These are phyloP conservation scores for Hemithea aestivaria DNA, from an alignment of 2,888 invertebrate species.

Conservation along the genomic window DNA sequence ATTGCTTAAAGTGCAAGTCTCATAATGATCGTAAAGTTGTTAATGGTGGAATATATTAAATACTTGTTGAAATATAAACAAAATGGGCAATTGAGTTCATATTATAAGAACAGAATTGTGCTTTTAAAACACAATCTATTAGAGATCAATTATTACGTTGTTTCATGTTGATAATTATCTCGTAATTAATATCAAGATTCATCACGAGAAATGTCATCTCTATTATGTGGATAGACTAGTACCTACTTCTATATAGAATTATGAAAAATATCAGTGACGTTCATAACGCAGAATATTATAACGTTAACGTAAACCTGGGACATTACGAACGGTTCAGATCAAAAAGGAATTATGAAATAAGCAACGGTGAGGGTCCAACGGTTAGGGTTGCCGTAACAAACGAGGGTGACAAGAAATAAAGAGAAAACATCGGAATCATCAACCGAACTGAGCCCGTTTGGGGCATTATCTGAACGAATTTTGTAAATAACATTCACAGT, in stretches of 20 bases:
- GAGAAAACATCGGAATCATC: slow-evolving; percentile 62
- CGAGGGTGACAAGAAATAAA: slow-evolving; percentile 66
- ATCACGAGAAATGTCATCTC: slow-evolving; percentile 19
- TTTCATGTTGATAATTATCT: slow-evolving; percentile 20
- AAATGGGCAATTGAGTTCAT: too few species aligned
- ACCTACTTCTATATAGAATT: too few species aligned
- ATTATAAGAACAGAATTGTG: slow-evolving; percentile 9
- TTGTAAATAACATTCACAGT: slow-evolving; percentile 24
- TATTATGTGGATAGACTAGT: slow-evolving; percentile 7
- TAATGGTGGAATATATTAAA: slow-evolving; percentile 14
- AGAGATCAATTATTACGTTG: slow-evolving; percentile 16
- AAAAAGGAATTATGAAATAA: slow-evolving; percentile 40
- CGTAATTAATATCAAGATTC: slow-evolving; percentile 15
- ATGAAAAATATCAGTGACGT: too few species aligned
- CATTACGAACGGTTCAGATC: slow-evolving; percentile 27
- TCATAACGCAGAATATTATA: slow-evolving; percentile 15
- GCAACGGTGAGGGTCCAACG: slow-evolving; percentile 46
- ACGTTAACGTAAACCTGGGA: slow-evolving; percentile 27
- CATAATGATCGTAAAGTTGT: too few species aligned
- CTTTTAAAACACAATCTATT: slow-evolving; percentile 14
- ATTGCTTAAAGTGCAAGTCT: too few species aligned
- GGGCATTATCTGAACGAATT: slow-evolving; percentile 30
- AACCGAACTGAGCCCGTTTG: slow-evolving; percentile 43
- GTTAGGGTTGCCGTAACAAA: slow-evolving; percentile 58
- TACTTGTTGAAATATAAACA: too few species aligned